These are phyloP conservation scores for Elegia similella DNA, from an alignment of 2,888 invertebrate genomes.

Conservation along the genomic window DNA sequence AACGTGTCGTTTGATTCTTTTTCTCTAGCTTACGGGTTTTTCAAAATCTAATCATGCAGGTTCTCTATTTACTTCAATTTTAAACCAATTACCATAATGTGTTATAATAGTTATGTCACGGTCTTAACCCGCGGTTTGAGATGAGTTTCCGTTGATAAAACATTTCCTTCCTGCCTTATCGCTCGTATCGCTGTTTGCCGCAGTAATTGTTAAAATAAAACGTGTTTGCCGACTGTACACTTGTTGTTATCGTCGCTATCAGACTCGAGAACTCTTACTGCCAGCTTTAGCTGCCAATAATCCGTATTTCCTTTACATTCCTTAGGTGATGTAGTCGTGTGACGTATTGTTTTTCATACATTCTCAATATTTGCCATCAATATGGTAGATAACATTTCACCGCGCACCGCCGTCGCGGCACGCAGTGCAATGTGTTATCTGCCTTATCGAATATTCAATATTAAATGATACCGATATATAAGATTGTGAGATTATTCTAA, in stretches of 20 bases:
- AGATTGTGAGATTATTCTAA: too few relatives aligned
- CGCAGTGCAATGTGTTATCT: too few relatives aligned
- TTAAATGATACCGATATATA: too few relatives aligned
- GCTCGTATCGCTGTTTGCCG: slow-evolving; percentile 22
- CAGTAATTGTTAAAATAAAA: slow-evolving; percentile 23
- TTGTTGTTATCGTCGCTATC: neutral
- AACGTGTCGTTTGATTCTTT: too few relatives aligned
- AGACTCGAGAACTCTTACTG: neutral
- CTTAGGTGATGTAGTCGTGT: neutral
- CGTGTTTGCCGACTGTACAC: slow-evolving; percentile 18
- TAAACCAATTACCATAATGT: neutral
- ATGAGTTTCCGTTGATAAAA: slow-evolving; percentile 63
- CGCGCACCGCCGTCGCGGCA: too few relatives aligned
- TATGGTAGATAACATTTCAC: too few relatives aligned
- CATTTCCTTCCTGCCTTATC: slow-evolving; percentile 62
- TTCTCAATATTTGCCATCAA: too few relatives aligned
- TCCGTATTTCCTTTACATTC: neutral
- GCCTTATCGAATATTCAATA: too few relatives aligned
- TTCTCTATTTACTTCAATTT: too few relatives aligned
- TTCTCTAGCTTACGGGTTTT: too few relatives aligned
- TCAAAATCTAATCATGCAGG: too few relatives aligned
- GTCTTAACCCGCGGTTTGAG: slow-evolving; percentile 25
- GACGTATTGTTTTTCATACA: neutral
- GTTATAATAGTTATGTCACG: neutral
- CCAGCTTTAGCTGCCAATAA: neutral